Evolutionary conservation across 1,140 invertebrate genomes (phyloP).

Genomic region (Hermetia illucens): DNA sequence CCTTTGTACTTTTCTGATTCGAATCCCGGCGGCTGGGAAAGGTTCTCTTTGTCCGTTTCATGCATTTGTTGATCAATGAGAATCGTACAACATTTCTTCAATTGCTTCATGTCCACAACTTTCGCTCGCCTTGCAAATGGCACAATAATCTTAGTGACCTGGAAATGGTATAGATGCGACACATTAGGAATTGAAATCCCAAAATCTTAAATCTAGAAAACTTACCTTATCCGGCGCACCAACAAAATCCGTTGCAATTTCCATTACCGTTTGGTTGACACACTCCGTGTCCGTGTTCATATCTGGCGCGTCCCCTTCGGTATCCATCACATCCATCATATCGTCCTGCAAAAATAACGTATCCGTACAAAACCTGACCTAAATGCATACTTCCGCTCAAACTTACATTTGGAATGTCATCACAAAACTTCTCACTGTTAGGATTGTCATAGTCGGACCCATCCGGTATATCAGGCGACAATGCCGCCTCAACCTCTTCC

Average conservation of each 20-base stretch:
- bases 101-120: slow-evolving; percentile 56
- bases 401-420: slow-evolving; percentile 6
- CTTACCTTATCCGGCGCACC: slow-evolving; percentile 23
- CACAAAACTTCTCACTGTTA: slow-evolving; percentile 16
- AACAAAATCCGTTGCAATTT: slow-evolving; percentile 24
- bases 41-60: slow-evolving; percentile 7
- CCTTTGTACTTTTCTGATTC: slow-evolving; percentile 14
- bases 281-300: not conserved
- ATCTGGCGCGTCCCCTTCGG: not conserved
- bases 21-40: slow-evolving; percentile 12
- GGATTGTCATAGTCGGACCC: slow-evolving; percentile 14
- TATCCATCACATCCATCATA: too few species aligned
- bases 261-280: slow-evolving; percentile 19
- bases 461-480: not conserved
- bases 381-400: too few species aligned
- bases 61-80: slow-evolving; percentile 22
- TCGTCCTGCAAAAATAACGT: too few species aligned
- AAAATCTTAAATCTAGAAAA: not conserved
- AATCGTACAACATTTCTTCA: slow-evolving; percentile 47
- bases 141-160: slow-evolving; percentile 46
- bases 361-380: too few species aligned
- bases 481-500: slow-evolving; percentile 3
- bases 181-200: not conserved
- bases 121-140: slow-evolving; percentile 56
- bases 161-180: not conserved